Conservation (phyloP, 2,797 vertebrate genomes). For the Hydrocynus forskahlii region DNA sequence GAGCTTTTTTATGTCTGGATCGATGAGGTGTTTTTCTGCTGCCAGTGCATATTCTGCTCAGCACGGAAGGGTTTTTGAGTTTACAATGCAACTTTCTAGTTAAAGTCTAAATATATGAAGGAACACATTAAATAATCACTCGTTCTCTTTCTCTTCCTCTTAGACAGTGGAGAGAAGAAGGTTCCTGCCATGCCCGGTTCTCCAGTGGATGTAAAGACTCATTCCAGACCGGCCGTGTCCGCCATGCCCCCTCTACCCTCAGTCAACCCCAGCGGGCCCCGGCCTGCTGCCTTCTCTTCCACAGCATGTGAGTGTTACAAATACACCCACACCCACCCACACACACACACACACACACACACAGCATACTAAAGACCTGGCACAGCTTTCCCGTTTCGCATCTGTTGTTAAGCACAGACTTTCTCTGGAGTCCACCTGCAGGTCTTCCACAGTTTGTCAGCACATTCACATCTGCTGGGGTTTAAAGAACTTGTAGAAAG, state of each 20-base stretch:
- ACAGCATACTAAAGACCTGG: constrained; percentile 1
- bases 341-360: background rate
- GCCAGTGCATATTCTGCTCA: background rate
- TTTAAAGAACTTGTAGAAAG: constrained; percentile 1
- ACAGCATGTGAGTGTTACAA: constrained; percentile 83
- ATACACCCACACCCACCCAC: background rate
- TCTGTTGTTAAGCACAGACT: constrained; percentile 7
- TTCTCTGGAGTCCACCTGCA: background rate
- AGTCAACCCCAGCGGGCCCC: constrained; percentile 89
- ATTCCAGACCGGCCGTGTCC: constrained; percentile 93
- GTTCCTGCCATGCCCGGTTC: constrained; percentile 98
- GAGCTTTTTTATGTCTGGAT: background rate
- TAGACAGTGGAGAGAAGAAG: constrained; percentile 96
- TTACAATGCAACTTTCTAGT: background rate
- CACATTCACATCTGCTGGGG: constrained; percentile 29
- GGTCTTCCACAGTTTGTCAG: constrained; percentile 1
- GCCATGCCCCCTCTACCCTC: constrained; percentile 95
- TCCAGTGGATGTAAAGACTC: constrained; percentile 97
- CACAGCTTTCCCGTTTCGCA: background rate
- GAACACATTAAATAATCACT: background rate
- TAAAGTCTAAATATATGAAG: background rate
- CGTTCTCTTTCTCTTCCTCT: constrained; percentile 6
- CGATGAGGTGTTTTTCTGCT: too few relatives aligned
- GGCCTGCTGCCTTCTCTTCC: constrained; percentile 91
- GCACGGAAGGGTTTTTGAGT: background rate